phyloP scores from a whole-genome alignment of 2,113 vertebrate genomes.

The Choloepus hoffmanni region DNA sequence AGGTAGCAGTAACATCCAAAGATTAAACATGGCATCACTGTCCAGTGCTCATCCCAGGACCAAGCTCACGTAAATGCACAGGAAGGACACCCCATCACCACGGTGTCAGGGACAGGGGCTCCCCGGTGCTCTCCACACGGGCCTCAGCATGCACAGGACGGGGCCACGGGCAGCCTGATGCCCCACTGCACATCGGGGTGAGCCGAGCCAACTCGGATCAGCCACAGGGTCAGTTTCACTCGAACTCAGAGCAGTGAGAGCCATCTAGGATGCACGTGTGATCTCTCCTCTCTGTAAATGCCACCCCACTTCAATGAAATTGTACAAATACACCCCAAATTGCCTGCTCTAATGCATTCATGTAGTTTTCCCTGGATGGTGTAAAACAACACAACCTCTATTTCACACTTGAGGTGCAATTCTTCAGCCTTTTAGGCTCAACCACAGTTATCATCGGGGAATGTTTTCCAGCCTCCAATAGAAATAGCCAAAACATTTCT shows the following conservation, averaged over 20 bases:
- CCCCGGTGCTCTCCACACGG: accelerated
- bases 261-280: accelerated
- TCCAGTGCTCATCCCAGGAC: neutral
- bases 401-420: slow-evolving; percentile 33
- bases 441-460: neutral
- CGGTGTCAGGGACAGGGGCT: accelerated
- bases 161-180: accelerated
- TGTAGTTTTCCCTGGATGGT: neutral
- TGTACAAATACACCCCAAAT: neutral
- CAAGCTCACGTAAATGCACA: accelerated
- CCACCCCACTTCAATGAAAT: accelerated
- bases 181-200: accelerated
- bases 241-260: accelerated
- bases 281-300: accelerated
- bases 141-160: accelerated
- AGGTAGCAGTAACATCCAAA: accelerated
- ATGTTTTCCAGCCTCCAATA: neutral
- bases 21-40: accelerated
- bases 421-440: slow-evolving; percentile 7
- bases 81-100: accelerated
- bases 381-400: neutral
- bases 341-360: neutral
- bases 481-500: neutral
- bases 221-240: accelerated
- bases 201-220: accelerated